Base-by-base conservation (phyloP, 2,113 vertebrate species). In the Butorides virescens region DNA sequence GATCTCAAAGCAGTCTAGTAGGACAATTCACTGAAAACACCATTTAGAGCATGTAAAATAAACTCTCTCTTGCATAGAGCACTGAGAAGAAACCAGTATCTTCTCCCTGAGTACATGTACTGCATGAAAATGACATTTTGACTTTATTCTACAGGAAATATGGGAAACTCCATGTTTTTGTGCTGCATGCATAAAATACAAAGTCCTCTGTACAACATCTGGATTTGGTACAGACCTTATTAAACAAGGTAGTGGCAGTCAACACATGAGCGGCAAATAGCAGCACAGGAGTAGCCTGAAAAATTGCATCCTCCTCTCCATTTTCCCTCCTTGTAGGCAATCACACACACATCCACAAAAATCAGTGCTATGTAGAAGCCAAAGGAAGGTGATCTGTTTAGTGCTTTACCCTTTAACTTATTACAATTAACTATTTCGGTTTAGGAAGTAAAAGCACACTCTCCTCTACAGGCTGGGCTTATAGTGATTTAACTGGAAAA, bases 1-100 rank as follows among this genome's bases (percentile, higher is more conserved):
- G 92, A 97, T 95, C 62, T 88, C 90, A 91, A 97, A 92, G 53
- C 84, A 97, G 82, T 78, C 92, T 93, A 97, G 86, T 37, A 90
- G 59, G 93, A 97, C 92, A 92, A 95, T 37, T 93, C 92, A 96
- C 53, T 82, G 91, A 96, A 92, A 96, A 90, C 66, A 74, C 17
- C 20, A 59, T 44, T 53, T 50, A 67, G 56, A 90, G 32, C 22
- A 88, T 4, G 3, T n/a, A 78, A 75, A 92, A 91, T 50, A 50
- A 89, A 34, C 16, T 56, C 44, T 26, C 14, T 47, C 59, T 49
- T 56, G 4, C 49, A 71, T 5, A 56, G 29, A 78, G 37, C 77
- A 37, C 23, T 8, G 17, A 44, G 37, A 63, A 88, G 46, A 78
- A 92, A 80, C 2, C 15, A 74, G 22, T 29, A 23, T 58, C 83